Evolutionary conservation across 2,113 vertebrate genomes (phyloP).

Genomic region (Rhadina sibilatrix): DNA sequence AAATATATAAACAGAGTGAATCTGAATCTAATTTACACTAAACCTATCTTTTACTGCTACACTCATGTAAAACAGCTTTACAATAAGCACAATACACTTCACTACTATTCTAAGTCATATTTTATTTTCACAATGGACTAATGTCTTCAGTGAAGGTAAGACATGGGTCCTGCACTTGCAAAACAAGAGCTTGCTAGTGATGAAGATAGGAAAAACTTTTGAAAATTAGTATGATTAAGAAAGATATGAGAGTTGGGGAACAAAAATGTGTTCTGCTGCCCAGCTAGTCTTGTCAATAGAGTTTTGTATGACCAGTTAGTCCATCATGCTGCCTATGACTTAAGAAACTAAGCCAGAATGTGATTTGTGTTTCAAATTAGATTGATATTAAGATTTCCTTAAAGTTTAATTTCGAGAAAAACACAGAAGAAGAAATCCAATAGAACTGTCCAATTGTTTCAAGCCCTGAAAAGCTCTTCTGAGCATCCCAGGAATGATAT

Average conservation of each 20-base stretch:
- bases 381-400: not conserved
- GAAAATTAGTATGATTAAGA: not conserved
- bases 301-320: not conserved
- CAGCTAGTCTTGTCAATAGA: not conserved
- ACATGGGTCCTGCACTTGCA: not conserved
- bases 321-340: not conserved
- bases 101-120: not conserved
- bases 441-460: not conserved
- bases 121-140: not conserved
- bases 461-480: not conserved
- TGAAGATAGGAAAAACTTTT: not conserved
- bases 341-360: not conserved
- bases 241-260: not conserved
- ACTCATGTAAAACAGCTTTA: not conserved
- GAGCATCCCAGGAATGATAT: not conserved
- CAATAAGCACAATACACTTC: not conserved
- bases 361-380: not conserved
- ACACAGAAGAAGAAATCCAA: not conserved
- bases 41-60: not conserved
- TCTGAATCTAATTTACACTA: not conserved
- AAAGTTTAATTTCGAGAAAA: constrained; percentile 15
- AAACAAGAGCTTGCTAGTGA: not conserved
- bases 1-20: not conserved
- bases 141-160: not conserved
- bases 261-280: not conserved